Evolutionary conservation across 2,113 vertebrate genomes (phyloP).

Genomic region (Ornithorhynchus anatinus): DNA sequence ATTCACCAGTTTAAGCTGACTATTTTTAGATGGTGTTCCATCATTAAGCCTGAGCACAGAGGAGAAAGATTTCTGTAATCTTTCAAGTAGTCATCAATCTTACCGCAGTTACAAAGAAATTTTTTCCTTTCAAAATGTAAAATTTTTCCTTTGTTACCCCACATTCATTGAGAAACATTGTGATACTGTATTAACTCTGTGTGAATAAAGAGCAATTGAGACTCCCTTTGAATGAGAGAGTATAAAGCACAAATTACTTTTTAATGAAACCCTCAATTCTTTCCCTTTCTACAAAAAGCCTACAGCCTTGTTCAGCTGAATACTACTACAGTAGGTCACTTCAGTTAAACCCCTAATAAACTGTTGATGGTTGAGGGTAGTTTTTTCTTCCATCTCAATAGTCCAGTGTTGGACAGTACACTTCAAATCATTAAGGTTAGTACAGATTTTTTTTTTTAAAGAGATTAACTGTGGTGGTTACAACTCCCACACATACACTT

Average conservation of each 20-base stretch:
- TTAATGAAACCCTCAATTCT: slow-evolving; percentile 77
- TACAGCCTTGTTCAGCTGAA: slow-evolving; percentile 61
- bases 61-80: slow-evolving; percentile 50
- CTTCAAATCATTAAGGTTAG: slow-evolving; percentile 66
- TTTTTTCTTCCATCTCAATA: slow-evolving; percentile 59
- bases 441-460: slow-evolving; percentile 38
- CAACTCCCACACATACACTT: slow-evolving; percentile 21
- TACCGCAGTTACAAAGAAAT: slow-evolving; percentile 46
- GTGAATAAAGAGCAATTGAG: slow-evolving; percentile 75
- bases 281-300: slow-evolving; percentile 63
- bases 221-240: slow-evolving; percentile 66
- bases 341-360: slow-evolving; percentile 72
- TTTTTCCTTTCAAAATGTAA: slow-evolving; percentile 64
- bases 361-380: slow-evolving; percentile 59
- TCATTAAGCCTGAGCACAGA: slow-evolving; percentile 37
- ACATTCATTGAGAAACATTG: slow-evolving; percentile 74
- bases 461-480: slow-evolving; percentile 59
- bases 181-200: slow-evolving; percentile 72
- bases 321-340: slow-evolving; percentile 67
- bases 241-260: slow-evolving; percentile 78
- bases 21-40: slow-evolving; percentile 37
- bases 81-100: slow-evolving; percentile 68
- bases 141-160: slow-evolving; percentile 71
- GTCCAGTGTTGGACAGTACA: slow-evolving; percentile 56
- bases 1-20: slow-evolving; percentile 39